A percentile compares a stretch with the other conserved stretches of the same genome.
phyloP scores from a whole-genome alignment of 1,140 invertebrate species.

The Brachionus plicatilis region DNA sequence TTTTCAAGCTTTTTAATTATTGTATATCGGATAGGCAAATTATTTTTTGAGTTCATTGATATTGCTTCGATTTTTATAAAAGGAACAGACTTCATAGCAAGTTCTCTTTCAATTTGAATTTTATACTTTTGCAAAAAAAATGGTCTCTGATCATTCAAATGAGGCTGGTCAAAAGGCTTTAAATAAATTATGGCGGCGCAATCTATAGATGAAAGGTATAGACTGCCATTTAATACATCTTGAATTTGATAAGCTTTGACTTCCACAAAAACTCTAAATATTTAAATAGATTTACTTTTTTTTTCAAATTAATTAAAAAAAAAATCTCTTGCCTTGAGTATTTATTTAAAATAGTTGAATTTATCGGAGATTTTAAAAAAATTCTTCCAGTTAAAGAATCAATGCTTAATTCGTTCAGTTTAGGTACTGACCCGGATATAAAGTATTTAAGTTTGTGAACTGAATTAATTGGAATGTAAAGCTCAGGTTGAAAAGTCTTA shows the following conservation, averaged over 20 bases:
- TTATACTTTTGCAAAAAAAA: neutral
- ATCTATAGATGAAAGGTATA: neutral
- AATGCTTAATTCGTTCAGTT: neutral
- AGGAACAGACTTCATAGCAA: neutral
- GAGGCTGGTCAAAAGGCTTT: neutral
- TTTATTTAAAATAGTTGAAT: neutral
- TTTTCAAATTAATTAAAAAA: neutral
- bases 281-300: neutral
- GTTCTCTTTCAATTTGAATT: neutral
- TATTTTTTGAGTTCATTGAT: neutral
- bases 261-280: neutral
- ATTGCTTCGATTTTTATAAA: conserved; percentile 14
- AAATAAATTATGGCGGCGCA: conserved; percentile 15
- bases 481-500: neutral
- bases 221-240: neutral
- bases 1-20: neutral
- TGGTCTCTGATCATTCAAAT: neutral
- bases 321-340: neutral
- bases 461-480: conserved; percentile 2
- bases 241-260: conserved; percentile 16
- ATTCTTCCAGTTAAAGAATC: neutral
- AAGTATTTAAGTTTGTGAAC: neutral
- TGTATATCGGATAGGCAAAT: neutral
- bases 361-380: neutral
- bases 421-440: neutral